A percentile compares a stretch with the other conserved stretches of the same genome.
phyloP scores from a whole-genome alignment of 1,140 invertebrate genomes.

The Drosophila malerkotliana region DNA sequence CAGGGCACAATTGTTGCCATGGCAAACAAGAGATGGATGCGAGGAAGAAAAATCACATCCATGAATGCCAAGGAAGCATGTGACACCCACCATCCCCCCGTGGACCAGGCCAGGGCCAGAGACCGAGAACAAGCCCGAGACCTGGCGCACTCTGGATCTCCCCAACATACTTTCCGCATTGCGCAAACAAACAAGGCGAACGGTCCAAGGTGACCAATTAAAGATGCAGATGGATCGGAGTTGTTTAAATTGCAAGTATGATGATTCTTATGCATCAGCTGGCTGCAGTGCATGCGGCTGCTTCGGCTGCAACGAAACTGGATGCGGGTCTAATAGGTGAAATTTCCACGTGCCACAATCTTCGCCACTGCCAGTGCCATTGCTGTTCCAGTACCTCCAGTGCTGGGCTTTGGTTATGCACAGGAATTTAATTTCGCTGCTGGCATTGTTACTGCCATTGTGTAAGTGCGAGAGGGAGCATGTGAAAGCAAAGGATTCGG shows the following conservation, averaged over 20 bases:
- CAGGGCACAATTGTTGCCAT: slow-evolving; percentile 46
- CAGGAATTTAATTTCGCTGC: slow-evolving; percentile 80
- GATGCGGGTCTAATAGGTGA: slow-evolving; percentile 75
- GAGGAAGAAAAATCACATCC: slow-evolving; percentile 21
- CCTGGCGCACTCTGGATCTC: neutral
- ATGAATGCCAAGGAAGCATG: slow-evolving; percentile 37
- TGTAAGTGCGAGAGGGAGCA: slow-evolving; percentile 10
- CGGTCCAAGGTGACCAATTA: slow-evolving; percentile 72
- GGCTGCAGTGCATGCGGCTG: slow-evolving; percentile 14
- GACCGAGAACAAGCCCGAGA: neutral
- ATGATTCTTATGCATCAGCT: slow-evolving; percentile 79
- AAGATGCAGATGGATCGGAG: slow-evolving; percentile 80
- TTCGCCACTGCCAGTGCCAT: slow-evolving; percentile 6
- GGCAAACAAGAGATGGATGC: slow-evolving; percentile 19
- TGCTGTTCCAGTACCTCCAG: slow-evolving; percentile 17
- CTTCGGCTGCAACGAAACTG: slow-evolving; percentile 30
- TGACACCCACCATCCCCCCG: slow-evolving; percentile 1
- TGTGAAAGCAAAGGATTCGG: slow-evolving; percentile 2
- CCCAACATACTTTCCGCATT: slow-evolving; percentile 53
- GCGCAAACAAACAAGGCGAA: slow-evolving; percentile 53
- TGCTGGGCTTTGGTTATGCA: slow-evolving; percentile 67
- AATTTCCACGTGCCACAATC: slow-evolving; percentile 62
- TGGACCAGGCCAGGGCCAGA: neutral
- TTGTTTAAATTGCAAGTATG: slow-evolving; percentile 79
- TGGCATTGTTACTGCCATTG: slow-evolving; percentile 71